Percentiles rank a stretch among this genome's conserved stretches.
Evolutionary conservation across 2,113 vertebrate species (phyloP).

Genomic region (Carassius auratus): DNA sequence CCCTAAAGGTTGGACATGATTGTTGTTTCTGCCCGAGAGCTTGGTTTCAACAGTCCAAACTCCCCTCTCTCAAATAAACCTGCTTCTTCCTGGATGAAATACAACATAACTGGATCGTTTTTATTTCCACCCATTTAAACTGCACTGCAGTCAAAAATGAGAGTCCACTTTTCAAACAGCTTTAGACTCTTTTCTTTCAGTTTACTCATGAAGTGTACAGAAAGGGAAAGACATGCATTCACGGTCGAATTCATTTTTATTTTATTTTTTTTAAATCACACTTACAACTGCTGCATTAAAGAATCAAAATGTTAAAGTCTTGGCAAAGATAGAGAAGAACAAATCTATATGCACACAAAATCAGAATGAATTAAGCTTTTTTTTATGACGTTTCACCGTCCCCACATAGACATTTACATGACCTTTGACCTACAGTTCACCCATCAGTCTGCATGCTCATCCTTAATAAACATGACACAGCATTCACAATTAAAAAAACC

Average conservation of each 20-base stretch:
- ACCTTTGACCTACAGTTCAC: not conserved
- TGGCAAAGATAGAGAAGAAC: not conserved
- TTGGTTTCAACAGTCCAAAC: not conserved
- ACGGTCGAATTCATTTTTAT: too few species aligned
- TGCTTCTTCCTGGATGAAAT: not conserved
- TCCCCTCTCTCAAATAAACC: not conserved
- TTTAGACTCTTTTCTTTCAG: not conserved
- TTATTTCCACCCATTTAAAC: not conserved
- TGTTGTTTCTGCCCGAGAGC: not conserved
- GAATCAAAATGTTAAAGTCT: too few species aligned
- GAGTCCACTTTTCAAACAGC: not conserved
- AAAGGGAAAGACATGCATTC: not conserved
- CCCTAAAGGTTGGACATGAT: not conserved
- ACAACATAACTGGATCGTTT: not conserved
- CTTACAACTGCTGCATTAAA: not conserved
- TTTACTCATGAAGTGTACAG: not conserved
- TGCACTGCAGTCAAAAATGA: not conserved
- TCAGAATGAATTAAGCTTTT: not conserved
- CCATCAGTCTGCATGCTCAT: too few species aligned
- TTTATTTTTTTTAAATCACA: not conserved
- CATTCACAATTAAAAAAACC: not conserved
- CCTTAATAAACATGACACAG: not conserved
- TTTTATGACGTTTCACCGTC: not conserved
- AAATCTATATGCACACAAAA: not conserved
- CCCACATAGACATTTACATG: not conserved